Evolutionary conservation across 2,888 invertebrate genomes (phyloP).

Genomic region (Drosophila conformis): DNA sequence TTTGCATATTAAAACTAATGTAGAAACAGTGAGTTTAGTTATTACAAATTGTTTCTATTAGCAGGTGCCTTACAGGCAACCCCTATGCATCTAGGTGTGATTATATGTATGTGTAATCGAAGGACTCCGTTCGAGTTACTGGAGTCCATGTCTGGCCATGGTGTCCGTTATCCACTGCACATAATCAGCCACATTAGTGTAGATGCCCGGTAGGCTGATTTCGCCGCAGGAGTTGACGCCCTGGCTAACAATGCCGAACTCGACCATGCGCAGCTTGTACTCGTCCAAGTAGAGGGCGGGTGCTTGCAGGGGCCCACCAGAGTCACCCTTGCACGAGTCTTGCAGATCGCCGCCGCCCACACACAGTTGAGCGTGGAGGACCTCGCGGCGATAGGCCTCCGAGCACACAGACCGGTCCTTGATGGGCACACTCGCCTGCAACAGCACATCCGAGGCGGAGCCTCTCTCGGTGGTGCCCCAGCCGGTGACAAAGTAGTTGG

Average conservation of each 20-base stretch:
- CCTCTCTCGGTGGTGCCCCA: conserved; percentile 80
- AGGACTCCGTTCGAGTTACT: conserved; percentile 6
- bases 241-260: conserved; percentile 87
- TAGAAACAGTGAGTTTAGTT: not conserved
- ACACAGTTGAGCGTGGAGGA: conserved; percentile 85
- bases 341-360: conserved; percentile 80
- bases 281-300: conserved; percentile 53
- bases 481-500: conserved; percentile 68
- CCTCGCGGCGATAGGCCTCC: conserved; percentile 49
- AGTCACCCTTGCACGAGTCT: conserved; percentile 81
- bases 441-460: conserved; percentile 66
- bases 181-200: conserved; percentile 86
- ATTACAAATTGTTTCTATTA: not conserved
- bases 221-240: conserved; percentile 86
- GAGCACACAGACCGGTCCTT: conserved; percentile 54
- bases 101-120: not conserved
- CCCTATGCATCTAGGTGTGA: not conserved
- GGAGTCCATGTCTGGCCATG: conserved; percentile 60
- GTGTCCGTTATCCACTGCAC: conserved; percentile 86
- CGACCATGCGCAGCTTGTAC: conserved; percentile 67
- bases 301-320: conserved; percentile 78
- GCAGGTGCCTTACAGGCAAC: not conserved
- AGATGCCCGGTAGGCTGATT: conserved; percentile 86
- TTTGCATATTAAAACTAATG: not conserved
- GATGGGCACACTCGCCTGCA: conserved; percentile 71